These are phyloP conservation scores for Meteorus sp. DNA, from an alignment of 1,140 invertebrate species.

Conservation along the genomic window DNA sequence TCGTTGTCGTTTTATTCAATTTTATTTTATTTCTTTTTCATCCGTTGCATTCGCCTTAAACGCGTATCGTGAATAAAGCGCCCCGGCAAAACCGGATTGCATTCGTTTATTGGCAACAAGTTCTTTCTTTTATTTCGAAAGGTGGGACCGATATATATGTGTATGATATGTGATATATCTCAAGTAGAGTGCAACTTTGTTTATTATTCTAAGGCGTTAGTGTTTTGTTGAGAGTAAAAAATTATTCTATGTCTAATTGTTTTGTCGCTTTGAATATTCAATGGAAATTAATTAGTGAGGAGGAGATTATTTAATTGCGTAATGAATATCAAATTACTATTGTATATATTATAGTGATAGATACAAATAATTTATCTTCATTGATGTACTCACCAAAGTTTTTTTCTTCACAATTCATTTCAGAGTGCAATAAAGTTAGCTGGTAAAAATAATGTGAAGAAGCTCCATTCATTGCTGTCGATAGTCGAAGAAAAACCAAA, in stretches of 20 bases:
- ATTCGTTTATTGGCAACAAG: neutral
- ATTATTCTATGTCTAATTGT: no score
- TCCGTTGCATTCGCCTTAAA: neutral
- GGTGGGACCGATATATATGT: neutral
- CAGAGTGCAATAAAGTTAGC: constrained; percentile 65
- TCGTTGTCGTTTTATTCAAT: constrained; percentile 2
- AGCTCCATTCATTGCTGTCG: constrained; percentile 56
- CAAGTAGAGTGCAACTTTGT: constrained; percentile 1
- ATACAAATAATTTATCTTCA: neutral
- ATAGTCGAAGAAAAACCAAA: constrained; percentile 64
- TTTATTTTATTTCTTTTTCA: constrained; percentile 7
- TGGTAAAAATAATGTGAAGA: constrained; percentile 64
- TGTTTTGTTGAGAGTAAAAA: no score
- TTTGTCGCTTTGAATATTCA: neutral
- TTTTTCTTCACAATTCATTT: constrained; percentile 40
- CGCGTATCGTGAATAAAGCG: neutral
- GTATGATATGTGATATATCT: neutral
- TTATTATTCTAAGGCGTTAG: no score
- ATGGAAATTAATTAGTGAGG: no score
- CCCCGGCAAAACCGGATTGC: constrained; percentile 9
- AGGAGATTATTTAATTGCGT: neutral
- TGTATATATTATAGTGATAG: neutral
- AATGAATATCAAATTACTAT: no score
- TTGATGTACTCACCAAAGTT: no score
- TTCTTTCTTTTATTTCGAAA: neutral